Evolutionary conservation across 2,797 vertebrate species (phyloP).

Genomic region (Echeneis naucrates): DNA sequence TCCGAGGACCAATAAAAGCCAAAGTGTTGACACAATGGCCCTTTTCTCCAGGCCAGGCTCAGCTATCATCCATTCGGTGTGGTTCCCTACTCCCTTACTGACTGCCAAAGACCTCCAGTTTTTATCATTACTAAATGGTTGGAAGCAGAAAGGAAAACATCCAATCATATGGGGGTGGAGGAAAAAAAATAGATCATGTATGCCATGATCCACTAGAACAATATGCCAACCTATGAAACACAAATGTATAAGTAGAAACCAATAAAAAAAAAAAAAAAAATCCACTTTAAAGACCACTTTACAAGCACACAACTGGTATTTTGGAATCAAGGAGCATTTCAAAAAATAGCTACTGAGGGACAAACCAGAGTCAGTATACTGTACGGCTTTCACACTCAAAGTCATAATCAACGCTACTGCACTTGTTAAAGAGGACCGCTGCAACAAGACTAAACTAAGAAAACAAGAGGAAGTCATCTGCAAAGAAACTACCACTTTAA

Average conservation of each 20-base stretch:
- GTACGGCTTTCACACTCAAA: slow-evolving; percentile 46
- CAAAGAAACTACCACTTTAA: slow-evolving; percentile 46
- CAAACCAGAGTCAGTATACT: slow-evolving; percentile 30
- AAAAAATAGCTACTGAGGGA: slow-evolving; percentile 56
- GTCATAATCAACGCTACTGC: slow-evolving; percentile 33
- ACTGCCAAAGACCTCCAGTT: slow-evolving; percentile 68
- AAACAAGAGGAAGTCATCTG: slow-evolving; percentile 45
- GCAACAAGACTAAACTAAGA: slow-evolving; percentile 57
- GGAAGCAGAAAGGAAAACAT: slow-evolving; percentile 66
- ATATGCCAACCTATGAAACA: slow-evolving; percentile 64
- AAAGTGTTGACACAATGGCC: slow-evolving; percentile 82
- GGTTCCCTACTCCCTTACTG: slow-evolving; percentile 55
- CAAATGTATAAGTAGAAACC: slow-evolving; percentile 62
- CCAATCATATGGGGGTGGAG: slow-evolving; percentile 44
- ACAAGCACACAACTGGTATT: slow-evolving; percentile 47
- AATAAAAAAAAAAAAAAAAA: slow-evolving; percentile 66
- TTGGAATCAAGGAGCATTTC: slow-evolving; percentile 38
- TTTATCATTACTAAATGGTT: slow-evolving; percentile 75
- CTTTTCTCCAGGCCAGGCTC: slow-evolving; percentile 70
- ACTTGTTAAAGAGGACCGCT: slow-evolving; percentile 44
- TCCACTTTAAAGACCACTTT: slow-evolving; percentile 55
- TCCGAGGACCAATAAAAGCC: slow-evolving; percentile 80
- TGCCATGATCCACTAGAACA: slow-evolving; percentile 47
- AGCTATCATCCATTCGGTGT: slow-evolving; percentile 59
- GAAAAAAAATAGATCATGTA: slow-evolving; percentile 29